Percentiles rank a stretch among this genome's conserved stretches.
These are phyloP conservation scores for Lepus europaeus DNA, from an alignment of 2,113 vertebrate genomes.

Conservation along the genomic window DNA sequence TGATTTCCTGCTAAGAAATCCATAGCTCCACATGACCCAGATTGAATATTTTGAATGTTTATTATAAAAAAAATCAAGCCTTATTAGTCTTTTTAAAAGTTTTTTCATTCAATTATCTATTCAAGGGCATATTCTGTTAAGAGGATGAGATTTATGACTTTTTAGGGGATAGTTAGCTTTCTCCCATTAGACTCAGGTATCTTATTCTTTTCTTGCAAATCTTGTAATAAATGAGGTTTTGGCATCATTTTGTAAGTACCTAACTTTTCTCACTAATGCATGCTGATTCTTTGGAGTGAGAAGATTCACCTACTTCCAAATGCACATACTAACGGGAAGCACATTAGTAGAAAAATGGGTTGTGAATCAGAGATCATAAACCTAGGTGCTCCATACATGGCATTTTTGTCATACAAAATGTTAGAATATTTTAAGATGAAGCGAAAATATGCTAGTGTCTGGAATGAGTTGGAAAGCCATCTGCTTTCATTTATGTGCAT, in stretches of 20 bases:
- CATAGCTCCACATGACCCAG: neutral
- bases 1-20: constrained; percentile 10
- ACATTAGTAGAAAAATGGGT: neutral
- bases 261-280: neutral
- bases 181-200: neutral
- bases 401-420: neutral
- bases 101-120: constrained; percentile 28
- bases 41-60: constrained; percentile 11
- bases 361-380: neutral
- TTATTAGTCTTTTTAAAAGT: neutral
- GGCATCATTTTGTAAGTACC: neutral
- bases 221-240: neutral
- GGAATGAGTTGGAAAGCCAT: neutral
- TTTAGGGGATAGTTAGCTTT: neutral
- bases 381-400: neutral
- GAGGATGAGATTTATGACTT: neutral
- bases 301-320: neutral
- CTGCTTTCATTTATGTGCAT: constrained; percentile 6
- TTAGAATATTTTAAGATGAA: constrained; percentile 19
- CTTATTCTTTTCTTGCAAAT: neutral
- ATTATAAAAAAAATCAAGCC: constrained; percentile 18
- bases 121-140: neutral
- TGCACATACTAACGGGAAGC: neutral
- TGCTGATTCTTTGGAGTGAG: neutral
- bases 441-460: neutral